phyloP scores from a whole-genome alignment of 2,888 invertebrate genomes.

The Anthophora plumipes region DNA sequence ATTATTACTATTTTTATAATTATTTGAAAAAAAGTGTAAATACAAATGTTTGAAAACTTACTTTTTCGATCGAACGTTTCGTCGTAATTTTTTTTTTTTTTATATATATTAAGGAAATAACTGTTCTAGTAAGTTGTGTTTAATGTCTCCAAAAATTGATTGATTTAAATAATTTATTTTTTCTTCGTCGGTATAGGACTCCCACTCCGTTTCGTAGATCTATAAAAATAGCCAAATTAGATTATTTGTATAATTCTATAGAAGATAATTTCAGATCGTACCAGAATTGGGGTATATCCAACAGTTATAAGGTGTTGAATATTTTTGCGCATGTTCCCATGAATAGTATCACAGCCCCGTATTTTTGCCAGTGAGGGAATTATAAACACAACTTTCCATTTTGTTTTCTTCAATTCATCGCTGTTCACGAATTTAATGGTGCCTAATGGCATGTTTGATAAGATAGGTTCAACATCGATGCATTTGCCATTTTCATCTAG shows the following conservation, averaged over 20 bases:
- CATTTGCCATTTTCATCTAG: slow-evolving; percentile 86
- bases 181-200: accelerated
- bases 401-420: slow-evolving; percentile 68
- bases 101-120: not conserved
- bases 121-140: not conserved
- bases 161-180: not conserved
- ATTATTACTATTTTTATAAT: too few relatives aligned
- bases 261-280: slow-evolving; percentile 31
- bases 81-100: not conserved
- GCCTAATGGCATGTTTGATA: slow-evolving; percentile 55
- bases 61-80: not conserved
- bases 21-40: too few relatives aligned
- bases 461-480: slow-evolving; percentile 78
- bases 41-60: not conserved
- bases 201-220: not conserved
- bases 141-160: not conserved
- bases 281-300: slow-evolving; percentile 81
- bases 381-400: slow-evolving; percentile 87
- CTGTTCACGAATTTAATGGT: slow-evolving; percentile 73
- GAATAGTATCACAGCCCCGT: slow-evolving; percentile 26
- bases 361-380: slow-evolving; percentile 75
- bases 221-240: slow-evolving; percentile 9
- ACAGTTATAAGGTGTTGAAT: slow-evolving; percentile 87
- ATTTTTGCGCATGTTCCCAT: slow-evolving; percentile 87
- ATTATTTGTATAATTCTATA: not conserved